Evolutionary conservation across 2,113 vertebrate species (phyloP).

Genomic region (Polyodon spathula): DNA sequence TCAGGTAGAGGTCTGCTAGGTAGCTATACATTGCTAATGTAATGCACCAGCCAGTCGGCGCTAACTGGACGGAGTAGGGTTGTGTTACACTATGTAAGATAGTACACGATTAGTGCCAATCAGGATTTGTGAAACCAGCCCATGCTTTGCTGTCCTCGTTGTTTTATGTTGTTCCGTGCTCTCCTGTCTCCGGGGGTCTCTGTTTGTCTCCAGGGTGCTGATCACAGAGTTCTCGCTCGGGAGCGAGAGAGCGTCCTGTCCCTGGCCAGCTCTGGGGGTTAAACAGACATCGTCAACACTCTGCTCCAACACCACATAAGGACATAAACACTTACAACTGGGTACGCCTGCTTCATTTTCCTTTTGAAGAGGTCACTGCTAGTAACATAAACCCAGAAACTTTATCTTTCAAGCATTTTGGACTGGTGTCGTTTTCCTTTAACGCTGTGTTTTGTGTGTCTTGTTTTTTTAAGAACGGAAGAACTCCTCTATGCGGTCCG

Average conservation of each 20-base stretch:
- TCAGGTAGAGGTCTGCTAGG: too few species aligned
- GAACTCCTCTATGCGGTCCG: conserved; percentile 87
- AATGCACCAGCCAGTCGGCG: too few species aligned
- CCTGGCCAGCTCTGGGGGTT: conserved; percentile 84
- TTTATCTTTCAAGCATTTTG: too few species aligned
- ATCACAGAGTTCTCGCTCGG: conserved; percentile 72
- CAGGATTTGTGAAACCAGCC: background rate
- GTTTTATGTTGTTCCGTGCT: background rate
- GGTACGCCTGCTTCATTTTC: conserved; percentile 47
- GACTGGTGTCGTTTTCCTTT: background rate
- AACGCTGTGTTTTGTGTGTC: conserved; percentile 11
- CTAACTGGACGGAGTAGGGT: too few species aligned
- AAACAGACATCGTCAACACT: conserved; percentile 74
- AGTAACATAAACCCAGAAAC: too few species aligned
- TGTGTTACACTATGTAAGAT: too few species aligned
- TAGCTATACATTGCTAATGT: too few species aligned
- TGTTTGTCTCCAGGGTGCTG: conserved; percentile 62
- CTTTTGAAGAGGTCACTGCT: background rate
- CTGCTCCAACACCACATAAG: conserved; percentile 69
- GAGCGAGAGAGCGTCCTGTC: conserved; percentile 85
- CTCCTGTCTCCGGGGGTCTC: background rate
- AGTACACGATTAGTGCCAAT: background rate
- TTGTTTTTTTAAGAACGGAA: conserved; percentile 67
- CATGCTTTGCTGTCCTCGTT: background rate
- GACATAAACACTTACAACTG: conserved; percentile 91